A percentile compares a stretch with the other conserved stretches of the same genome.
phyloP scores from a whole-genome alignment of 2,113 vertebrate species.

The Xenus cinereus region DNA sequence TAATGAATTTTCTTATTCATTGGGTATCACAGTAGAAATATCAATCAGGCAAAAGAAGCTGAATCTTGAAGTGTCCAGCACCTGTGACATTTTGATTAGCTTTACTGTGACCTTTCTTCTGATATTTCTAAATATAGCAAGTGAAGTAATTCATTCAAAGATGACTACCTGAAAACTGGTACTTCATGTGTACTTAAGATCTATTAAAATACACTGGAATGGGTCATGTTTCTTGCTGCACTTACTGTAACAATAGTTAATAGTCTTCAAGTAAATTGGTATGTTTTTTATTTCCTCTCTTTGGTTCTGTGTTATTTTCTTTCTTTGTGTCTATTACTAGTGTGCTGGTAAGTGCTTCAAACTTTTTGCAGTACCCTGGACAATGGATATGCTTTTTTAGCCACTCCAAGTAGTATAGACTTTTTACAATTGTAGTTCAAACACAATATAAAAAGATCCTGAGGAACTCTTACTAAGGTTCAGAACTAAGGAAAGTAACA shows the following conservation, averaged over 20 bases:
- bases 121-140: not conserved
- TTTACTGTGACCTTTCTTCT: not conserved
- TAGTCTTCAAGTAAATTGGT: not conserved
- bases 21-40: not conserved
- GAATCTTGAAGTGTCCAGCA: not conserved
- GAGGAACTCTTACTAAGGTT: not conserved
- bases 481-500: not conserved
- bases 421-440: not conserved
- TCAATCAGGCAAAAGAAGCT: not conserved
- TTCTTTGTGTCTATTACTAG: not conserved
- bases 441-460: not conserved
- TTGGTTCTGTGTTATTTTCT: not conserved
- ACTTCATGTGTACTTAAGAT: not conserved
- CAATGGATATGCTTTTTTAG: not conserved
- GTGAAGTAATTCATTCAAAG: not conserved
- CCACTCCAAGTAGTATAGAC: not conserved
- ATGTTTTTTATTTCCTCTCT: not conserved
- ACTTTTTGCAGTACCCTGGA: not conserved
- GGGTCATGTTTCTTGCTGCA: not conserved
- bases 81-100: not conserved
- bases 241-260: not conserved
- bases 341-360: not conserved
- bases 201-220: not conserved
- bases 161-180: not conserved
- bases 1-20: not conserved